Percentiles rank a stretch among this genome's conserved stretches.
Evolutionary conservation across 2,797 vertebrate species (phyloP).

Genomic region (Syngnathus acus): DNA sequence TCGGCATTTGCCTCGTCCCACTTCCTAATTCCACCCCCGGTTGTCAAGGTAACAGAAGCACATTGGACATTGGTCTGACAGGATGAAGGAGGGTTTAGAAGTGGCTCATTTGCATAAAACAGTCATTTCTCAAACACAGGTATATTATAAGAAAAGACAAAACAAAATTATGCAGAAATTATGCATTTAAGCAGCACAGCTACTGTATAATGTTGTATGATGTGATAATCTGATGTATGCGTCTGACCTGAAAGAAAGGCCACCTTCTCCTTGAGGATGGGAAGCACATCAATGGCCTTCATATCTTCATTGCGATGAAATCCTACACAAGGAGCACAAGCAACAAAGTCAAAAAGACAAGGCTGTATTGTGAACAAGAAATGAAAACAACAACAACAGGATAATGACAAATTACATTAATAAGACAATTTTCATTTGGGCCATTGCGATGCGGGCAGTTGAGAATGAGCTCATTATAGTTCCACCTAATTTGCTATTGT

Average conservation of each 20-base stretch:
- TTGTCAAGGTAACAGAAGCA: not conserved
- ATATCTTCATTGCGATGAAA: conserved; percentile 97
- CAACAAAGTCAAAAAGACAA: not conserved
- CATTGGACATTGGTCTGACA: not conserved
- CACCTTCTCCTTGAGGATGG: conserved; percentile 96
- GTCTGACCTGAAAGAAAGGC: conserved; percentile 88
- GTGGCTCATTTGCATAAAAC: not conserved
- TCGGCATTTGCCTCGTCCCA: not conserved
- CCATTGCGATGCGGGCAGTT: not conserved
- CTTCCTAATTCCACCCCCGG: not conserved
- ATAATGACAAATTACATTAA: not conserved
- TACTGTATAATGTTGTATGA: not conserved
- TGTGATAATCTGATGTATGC: not conserved
- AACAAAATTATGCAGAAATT: not conserved
- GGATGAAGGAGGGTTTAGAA: not conserved
- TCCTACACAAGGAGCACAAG: conserved; percentile 65
- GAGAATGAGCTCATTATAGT: not conserved
- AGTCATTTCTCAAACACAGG: not conserved
- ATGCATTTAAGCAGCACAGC: not conserved
- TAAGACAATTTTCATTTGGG: not conserved
- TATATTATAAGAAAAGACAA: not conserved
- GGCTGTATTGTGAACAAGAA: not conserved
- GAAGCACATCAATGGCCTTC: conserved; percentile 95
- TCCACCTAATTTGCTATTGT: not conserved
- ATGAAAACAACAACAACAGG: not conserved